Conservation (phyloP, 2,888 invertebrate genomes). For the Heteromurus nitidus region DNA sequence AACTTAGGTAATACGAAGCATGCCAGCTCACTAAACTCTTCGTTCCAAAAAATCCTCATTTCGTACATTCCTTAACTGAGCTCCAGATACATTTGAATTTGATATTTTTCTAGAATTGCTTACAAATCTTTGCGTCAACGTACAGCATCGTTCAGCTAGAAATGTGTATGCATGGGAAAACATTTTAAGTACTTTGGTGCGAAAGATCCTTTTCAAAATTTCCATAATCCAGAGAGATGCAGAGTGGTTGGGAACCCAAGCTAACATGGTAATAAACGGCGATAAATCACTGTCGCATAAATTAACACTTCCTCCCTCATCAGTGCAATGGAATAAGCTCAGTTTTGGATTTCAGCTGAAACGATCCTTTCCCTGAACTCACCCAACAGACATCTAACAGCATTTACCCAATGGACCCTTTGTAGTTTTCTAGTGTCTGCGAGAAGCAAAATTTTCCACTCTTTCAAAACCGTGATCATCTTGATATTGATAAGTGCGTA, state of each 20-base stretch:
- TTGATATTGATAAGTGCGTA: background rate
- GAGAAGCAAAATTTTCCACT: background rate
- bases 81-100: conserved; percentile 2
- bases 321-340: conserved; percentile 29
- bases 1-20: background rate
- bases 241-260: conserved; percentile 32
- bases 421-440: background rate
- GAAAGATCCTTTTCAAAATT: conserved; percentile 47
- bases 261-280: conserved; percentile 46
- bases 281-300: conserved; percentile 67
- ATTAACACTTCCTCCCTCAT: conserved; percentile 65
- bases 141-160: background rate
- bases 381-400: no score
- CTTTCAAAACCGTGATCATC: no score
- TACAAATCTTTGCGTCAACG: background rate
- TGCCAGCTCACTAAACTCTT: background rate
- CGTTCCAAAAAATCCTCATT: background rate
- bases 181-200: conserved; percentile 48
- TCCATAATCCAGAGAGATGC: conserved; percentile 53
- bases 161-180: conserved; percentile 16
- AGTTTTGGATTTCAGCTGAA: no score
- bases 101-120: conserved; percentile 14
- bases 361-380: no score
- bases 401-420: background rate
- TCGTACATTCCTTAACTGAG: background rate